Percentiles rank a stretch among this genome's conserved stretches.
These are phyloP conservation scores for Syncerus caffer DNA, from an alignment of 2,797 vertebrate genomes.

Conservation along the genomic window DNA sequence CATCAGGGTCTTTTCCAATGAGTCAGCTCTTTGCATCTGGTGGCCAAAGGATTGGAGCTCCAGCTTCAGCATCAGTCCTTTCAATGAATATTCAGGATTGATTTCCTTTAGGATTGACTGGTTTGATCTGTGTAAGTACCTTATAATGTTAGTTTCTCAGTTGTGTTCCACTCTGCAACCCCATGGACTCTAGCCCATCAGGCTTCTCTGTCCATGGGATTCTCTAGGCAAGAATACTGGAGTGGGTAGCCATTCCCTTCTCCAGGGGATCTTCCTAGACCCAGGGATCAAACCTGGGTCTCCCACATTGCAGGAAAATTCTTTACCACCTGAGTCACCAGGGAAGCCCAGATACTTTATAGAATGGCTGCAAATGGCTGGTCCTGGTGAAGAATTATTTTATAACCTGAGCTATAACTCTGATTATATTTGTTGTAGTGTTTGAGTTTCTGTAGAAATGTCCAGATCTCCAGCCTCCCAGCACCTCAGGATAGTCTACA, in stretches of 20 bases:
- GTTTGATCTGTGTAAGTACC: neutral
- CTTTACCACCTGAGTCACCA: neutral
- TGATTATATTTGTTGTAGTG: fast-evolving
- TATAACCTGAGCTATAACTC: fast-evolving
- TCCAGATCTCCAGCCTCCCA: too few relatives aligned
- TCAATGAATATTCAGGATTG: neutral
- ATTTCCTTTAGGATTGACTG: neutral
- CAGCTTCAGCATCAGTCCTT: neutral
- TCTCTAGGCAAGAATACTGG: too few relatives aligned
- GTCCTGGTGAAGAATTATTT: neutral
- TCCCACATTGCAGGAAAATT: neutral
- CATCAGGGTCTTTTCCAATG: neutral
- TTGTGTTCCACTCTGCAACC: neutral
- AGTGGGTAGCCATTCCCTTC: too few relatives aligned
- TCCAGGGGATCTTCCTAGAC: neutral
- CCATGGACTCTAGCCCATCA: neutral
- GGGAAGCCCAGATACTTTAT: neutral
- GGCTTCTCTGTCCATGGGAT: too few relatives aligned
- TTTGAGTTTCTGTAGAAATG: neutral
- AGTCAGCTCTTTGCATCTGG: neutral
- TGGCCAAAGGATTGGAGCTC: neutral
- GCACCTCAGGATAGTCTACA: fast-evolving
- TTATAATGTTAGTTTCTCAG: neutral
- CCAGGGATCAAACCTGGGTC: neutral
- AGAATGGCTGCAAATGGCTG: neutral